Percentiles rank a stretch among this genome's conserved stretches.
Evolutionary conservation across 2,113 vertebrate species (phyloP).

Genomic region (Phaethornis superciliosus): DNA sequence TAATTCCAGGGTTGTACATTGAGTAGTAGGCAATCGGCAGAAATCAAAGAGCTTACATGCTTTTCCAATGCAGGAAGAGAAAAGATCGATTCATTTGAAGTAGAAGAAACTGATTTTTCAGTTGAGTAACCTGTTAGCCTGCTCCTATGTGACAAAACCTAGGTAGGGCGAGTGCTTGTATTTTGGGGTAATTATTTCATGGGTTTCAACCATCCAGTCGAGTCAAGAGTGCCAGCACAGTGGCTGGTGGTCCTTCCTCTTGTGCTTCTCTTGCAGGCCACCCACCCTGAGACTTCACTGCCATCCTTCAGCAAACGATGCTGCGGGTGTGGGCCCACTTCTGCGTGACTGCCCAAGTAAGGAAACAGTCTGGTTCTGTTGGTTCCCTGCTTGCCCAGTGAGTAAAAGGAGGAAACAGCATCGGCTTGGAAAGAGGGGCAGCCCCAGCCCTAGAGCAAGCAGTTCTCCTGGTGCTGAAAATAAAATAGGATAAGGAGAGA

Average conservation of each 20-base stretch:
- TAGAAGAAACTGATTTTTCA: slow-evolving; percentile 22
- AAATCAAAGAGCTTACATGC: neutral
- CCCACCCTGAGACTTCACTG: neutral
- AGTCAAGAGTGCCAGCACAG: neutral
- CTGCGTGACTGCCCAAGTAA: neutral
- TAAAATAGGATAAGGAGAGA: neutral
- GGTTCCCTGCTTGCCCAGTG: neutral
- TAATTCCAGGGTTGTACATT: slow-evolving; percentile 39
- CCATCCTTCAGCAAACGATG: neutral
- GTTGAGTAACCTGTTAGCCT: neutral
- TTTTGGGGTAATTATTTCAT: neutral
- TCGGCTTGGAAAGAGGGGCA: neutral
- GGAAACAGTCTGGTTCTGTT: neutral
- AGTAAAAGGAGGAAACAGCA: neutral
- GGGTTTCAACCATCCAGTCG: neutral
- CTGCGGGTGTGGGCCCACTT: neutral
- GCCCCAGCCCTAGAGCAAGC: neutral
- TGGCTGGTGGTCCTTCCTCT: neutral
- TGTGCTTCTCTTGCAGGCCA: neutral
- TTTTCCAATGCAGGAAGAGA: slow-evolving; percentile 7
- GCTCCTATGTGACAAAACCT: neutral
- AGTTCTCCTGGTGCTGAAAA: neutral
- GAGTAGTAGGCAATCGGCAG: neutral
- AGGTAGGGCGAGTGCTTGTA: neutral
- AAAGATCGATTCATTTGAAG: slow-evolving; percentile 19